phyloP scores from a whole-genome alignment of 30 jellyfish, hydroid and myxozoan genomes.

The Turritopsis rubra region DNA sequence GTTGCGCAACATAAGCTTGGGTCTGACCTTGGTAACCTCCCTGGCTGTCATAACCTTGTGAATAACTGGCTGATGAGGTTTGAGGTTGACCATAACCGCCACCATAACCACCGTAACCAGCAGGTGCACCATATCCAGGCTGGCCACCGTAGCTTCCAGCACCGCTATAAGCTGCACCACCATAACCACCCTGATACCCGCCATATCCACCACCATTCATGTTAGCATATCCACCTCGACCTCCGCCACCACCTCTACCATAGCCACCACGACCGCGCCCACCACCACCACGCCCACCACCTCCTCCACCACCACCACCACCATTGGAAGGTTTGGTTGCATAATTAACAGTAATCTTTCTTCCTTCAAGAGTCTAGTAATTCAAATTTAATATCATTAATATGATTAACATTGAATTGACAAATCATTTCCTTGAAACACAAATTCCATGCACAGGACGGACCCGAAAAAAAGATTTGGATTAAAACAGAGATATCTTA shows the following conservation, averaged over 20 bases:
- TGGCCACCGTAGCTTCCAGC: slow-evolving; percentile 17
- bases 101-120: slow-evolving; percentile 6
- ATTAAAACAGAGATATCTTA: too few species aligned
- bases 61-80: not conserved
- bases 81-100: slow-evolving; percentile 26
- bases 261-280: slow-evolving; percentile 35
- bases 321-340: slow-evolving; percentile 40
- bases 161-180: slow-evolving; percentile 14
- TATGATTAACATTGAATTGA: not conserved
- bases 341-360: slow-evolving; percentile 36
- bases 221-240: slow-evolving; percentile 40
- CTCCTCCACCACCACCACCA: slow-evolving; percentile 29
- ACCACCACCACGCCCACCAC: slow-evolving; percentile 35
- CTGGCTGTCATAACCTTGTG: slow-evolving; percentile 8
- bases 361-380: slow-evolving; percentile 34
- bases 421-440: too few species aligned
- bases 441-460: too few species aligned
- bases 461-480: too few species aligned
- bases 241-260: slow-evolving; percentile 23
- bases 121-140: slow-evolving; percentile 34
- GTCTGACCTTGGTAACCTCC: slow-evolving; percentile 31
- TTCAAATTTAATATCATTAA: not conserved
- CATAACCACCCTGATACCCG: slow-evolving; percentile 22
- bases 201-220: slow-evolving; percentile 26
- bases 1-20: slow-evolving; percentile 3